Evolutionary conservation across 2,888 invertebrate genomes (phyloP).

Genomic region (Linyphia triangularis): DNA sequence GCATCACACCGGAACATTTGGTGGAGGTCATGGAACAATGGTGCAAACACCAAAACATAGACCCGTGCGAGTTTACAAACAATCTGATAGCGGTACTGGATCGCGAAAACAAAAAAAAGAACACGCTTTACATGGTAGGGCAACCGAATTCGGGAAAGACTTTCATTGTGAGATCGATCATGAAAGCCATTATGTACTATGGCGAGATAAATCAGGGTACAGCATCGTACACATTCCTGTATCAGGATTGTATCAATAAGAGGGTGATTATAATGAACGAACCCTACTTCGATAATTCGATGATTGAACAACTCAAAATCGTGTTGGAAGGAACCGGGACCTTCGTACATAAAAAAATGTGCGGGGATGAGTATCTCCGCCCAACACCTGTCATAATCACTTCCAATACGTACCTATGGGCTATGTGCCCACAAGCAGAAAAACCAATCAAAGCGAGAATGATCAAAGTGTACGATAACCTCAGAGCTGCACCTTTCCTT

Average conservation of each 20-base stretch:
- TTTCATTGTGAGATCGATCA: neutral
- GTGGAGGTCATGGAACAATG: neutral
- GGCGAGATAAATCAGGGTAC: slow-evolving; percentile 20
- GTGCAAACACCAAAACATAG: slow-evolving; percentile 1
- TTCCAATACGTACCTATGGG: slow-evolving; percentile 6
- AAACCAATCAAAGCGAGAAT: neutral
- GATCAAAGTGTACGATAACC: neutral
- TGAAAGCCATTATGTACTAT: neutral
- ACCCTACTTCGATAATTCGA: slow-evolving; percentile 13
- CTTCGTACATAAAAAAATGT: slow-evolving; percentile 30
- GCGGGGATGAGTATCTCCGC: slow-evolving; percentile 3
- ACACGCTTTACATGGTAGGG: neutral
- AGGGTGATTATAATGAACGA: slow-evolving; percentile 26
- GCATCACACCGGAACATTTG: neutral
- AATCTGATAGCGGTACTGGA: neutral
- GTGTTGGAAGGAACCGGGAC: slow-evolving; percentile 23
- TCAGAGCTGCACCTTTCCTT: slow-evolving; percentile 1
- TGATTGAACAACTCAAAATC: slow-evolving; percentile 33
- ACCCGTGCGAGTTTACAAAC: neutral
- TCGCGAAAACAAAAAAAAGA: neutral
- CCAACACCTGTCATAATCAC: slow-evolving; percentile 39
- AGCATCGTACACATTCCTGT: slow-evolving; percentile 7
- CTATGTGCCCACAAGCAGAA: neutral
- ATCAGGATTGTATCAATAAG: slow-evolving; percentile 36
- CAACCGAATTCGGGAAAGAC: neutral